A percentile compares a stretch with the other conserved stretches of the same genome.
Evolutionary conservation across 2,797 vertebrate genomes (phyloP).

Genomic region (Jordanella pulchra): DNA sequence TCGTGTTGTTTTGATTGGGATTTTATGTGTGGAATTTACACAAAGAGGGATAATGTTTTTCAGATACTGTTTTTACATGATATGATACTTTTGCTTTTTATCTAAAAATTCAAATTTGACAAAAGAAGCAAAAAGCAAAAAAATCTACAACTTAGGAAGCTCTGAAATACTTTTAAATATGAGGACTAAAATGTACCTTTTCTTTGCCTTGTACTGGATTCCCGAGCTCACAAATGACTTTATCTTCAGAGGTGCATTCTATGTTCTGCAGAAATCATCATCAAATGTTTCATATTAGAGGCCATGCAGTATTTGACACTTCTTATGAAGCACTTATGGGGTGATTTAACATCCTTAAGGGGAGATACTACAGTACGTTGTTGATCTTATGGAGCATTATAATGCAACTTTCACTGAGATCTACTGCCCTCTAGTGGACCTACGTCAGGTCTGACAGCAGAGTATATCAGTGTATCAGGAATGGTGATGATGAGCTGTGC

Average conservation of each 20-base stretch:
- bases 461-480: constrained; percentile 77
- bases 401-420: not conserved
- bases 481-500: constrained; percentile 84
- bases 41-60: too few species aligned
- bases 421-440: constrained; percentile 65
- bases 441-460: constrained; percentile 75
- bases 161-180: not conserved
- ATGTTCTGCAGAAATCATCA: constrained; percentile 9
- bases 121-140: not conserved
- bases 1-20: too few species aligned
- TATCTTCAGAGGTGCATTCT: constrained; percentile 44
- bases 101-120: not conserved
- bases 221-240: constrained; percentile 86
- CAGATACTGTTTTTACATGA: too few species aligned
- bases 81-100: too few species aligned
- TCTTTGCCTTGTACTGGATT: constrained; percentile 89
- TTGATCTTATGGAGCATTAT: too few species aligned
- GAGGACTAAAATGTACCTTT: constrained; percentile 46
- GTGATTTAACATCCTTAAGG: not conserved
- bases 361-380: too few species aligned
- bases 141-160: not conserved
- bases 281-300: not conserved
- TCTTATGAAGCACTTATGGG: not conserved
- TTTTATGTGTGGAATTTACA: too few species aligned
- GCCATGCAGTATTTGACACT: not conserved